These are phyloP conservation scores for Pantelozetes paolii DNA, from an alignment of 2,888 invertebrate genomes.

Conservation along the genomic window DNA sequence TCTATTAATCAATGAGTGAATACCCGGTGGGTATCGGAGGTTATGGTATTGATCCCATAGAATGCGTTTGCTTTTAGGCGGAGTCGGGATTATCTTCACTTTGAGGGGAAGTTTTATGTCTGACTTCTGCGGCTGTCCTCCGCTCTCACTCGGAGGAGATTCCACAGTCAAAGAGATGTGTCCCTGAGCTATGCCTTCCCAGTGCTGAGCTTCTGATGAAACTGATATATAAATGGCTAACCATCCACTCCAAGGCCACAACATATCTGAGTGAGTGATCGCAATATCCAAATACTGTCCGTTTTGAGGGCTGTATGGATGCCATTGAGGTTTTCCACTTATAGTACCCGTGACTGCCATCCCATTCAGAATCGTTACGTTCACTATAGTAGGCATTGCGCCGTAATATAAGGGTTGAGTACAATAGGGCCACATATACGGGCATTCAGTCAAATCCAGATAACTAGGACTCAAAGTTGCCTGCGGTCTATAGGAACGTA, in stretches of 20 bases:
- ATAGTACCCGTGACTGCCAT: constrained; percentile 82
- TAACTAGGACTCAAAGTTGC: constrained; percentile 65
- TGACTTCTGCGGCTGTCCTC: constrained; percentile 38
- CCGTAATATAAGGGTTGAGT: constrained; percentile 87
- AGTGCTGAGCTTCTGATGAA: constrained; percentile 62
- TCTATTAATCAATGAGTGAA: too few relatives aligned
- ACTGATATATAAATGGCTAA: constrained; percentile 73
- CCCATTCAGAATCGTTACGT: constrained; percentile 90
- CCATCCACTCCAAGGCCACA: constrained; percentile 99
- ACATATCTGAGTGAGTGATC: constrained; percentile 68
- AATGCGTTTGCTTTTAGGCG: constrained; percentile 78
- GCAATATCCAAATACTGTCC: constrained; percentile 72
- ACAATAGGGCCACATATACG: constrained; percentile 99
- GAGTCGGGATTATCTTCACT: constrained; percentile 84
- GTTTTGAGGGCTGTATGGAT: constrained; percentile 75
- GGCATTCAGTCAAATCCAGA: constrained; percentile 87
- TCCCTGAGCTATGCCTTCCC: constrained; percentile 75
- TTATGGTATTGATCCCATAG: constrained; percentile 98
- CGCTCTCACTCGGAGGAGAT: constrained; percentile 62
- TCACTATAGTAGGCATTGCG: constrained; percentile 80
- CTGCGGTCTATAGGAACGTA: constrained; percentile 64
- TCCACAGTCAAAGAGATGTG: constrained; percentile 76
- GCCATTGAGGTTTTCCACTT: constrained; percentile 70
- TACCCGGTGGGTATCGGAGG: constrained; percentile 90
- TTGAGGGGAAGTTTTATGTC: constrained; percentile 63